A percentile compares a stretch with the other conserved stretches of the same genome.
These are phyloP conservation scores for Rhodinocichla rosea DNA, from an alignment of 2,113 vertebrate genomes.

Conservation along the genomic window DNA sequence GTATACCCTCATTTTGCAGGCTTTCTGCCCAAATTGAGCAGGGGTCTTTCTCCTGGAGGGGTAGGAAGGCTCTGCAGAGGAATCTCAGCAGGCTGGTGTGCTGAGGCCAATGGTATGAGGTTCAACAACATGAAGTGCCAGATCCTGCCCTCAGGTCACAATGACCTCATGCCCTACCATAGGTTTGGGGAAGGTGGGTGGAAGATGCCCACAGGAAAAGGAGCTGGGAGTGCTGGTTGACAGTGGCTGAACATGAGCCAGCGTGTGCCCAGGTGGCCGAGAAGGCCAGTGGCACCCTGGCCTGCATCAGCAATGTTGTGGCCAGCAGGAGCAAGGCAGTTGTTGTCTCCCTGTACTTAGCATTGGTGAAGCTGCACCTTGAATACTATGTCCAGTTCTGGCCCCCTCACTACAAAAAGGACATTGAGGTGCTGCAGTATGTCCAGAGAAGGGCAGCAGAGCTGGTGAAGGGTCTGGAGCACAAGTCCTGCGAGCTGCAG, in stretches of 20 bases:
- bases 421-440: background rate
- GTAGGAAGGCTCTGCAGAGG: background rate
- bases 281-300: background rate
- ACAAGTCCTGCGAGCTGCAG: background rate
- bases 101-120: background rate
- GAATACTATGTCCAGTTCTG: background rate
- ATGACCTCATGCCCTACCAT: background rate
- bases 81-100: background rate
- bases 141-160: fast-evolving
- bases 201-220: background rate
- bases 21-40: background rate
- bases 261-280: background rate
- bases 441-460: background rate
- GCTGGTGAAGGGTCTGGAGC: background rate
- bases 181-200: background rate
- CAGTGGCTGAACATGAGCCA: background rate
- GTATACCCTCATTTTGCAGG: background rate
- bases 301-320: background rate
- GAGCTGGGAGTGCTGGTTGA: background rate
- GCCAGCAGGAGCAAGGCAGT: background rate
- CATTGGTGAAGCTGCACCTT: background rate
- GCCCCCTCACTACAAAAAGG: background rate
- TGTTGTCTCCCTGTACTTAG: no score
- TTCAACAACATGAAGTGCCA: background rate
- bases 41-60: background rate